Conservation (phyloP, 2,888 invertebrate genomes). For the Thalpophila matura region DNA sequence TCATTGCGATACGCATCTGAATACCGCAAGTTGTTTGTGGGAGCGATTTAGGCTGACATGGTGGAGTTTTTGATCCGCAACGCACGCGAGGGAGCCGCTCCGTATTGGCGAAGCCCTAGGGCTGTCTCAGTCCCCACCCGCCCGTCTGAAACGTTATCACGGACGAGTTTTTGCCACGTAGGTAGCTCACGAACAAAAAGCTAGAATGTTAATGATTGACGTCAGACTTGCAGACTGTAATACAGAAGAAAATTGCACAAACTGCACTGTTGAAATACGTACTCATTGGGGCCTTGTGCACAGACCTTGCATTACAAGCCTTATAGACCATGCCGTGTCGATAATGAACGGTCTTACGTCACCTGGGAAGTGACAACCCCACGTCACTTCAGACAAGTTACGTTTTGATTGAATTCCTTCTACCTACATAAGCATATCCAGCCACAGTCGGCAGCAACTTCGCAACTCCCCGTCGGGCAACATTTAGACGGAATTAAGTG, state of each 20-base stretch:
- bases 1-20: slow-evolving; percentile 68
- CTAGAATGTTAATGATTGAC: slow-evolving; percentile 43
- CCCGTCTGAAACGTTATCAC: slow-evolving; percentile 37
- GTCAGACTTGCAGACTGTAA: slow-evolving; percentile 28
- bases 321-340: slow-evolving; percentile 19
- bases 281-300: slow-evolving; percentile 3
- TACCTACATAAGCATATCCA: slow-evolving; percentile 47
- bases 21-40: slow-evolving; percentile 71
- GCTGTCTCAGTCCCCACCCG: slow-evolving; percentile 49
- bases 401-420: slow-evolving; percentile 57
- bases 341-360: slow-evolving; percentile 34
- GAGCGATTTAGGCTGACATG: slow-evolving; percentile 71
- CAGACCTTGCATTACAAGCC: slow-evolving; percentile 28
- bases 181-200: slow-evolving; percentile 39
- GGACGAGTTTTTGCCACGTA: slow-evolving; percentile 40
- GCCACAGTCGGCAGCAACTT: slow-evolving; percentile 68
- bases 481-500: slow-evolving; percentile 88
- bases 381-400: slow-evolving; percentile 45
- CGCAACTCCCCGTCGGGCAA: slow-evolving; percentile 79
- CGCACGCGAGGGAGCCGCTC: slow-evolving; percentile 51
- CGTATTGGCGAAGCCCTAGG: slow-evolving; percentile 49
- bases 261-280: slow-evolving; percentile 6
- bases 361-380: slow-evolving; percentile 38
- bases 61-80: slow-evolving; percentile 66
- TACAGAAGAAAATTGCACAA: slow-evolving; percentile 18